phyloP scores from a whole-genome alignment of 2,113 vertebrate species.

The Cheirogaleus medius region DNA sequence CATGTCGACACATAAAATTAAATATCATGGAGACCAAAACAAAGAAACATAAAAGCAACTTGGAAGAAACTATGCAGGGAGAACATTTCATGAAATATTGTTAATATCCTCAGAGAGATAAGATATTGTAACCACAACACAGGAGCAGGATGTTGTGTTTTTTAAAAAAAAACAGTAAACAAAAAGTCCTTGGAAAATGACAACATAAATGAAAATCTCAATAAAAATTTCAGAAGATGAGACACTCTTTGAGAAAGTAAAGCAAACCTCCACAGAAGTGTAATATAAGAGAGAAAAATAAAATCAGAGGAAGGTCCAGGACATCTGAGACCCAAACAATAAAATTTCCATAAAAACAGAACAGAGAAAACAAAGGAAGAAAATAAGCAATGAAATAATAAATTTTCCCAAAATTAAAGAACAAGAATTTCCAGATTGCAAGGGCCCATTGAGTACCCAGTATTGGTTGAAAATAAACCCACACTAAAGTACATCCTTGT shows the following conservation, averaged over 20 bases:
- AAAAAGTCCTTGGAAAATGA: neutral
- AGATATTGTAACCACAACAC: neutral
- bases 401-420: neutral
- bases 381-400: neutral
- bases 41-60: neutral
- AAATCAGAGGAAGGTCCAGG: neutral
- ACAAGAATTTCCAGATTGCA: neutral
- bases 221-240: neutral
- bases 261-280: neutral
- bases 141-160: neutral
- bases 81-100: neutral
- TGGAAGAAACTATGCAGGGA: neutral
- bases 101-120: neutral
- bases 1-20: neutral
- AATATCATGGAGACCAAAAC: neutral
- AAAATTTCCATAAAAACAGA: neutral
- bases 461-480: neutral
- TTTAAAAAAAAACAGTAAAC: neutral
- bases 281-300: neutral
- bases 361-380: neutral
- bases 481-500: neutral
- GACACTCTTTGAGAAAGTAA: neutral
- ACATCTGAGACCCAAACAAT: neutral
- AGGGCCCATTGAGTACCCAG: neutral
- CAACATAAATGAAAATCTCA: slow-evolving; percentile 16